These are phyloP conservation scores for Macaria notata DNA, from an alignment of 2,888 invertebrate species.

Conservation along the genomic window DNA sequence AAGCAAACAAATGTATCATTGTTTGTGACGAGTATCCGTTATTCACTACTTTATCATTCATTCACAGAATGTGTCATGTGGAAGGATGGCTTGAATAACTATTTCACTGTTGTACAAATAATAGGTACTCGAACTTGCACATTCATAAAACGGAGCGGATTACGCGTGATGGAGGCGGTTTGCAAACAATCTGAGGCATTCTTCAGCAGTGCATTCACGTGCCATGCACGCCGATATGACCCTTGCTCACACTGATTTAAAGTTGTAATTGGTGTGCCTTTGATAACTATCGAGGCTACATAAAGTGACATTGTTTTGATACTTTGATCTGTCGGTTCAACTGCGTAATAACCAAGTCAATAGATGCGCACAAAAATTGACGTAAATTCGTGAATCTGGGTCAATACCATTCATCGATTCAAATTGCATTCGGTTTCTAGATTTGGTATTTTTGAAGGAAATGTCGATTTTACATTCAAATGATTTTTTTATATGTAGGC, in stretches of 20 bases:
- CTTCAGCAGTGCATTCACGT: constrained; percentile 38
- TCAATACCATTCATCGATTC: constrained; percentile 29
- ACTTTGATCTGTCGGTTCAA: constrained; percentile 46
- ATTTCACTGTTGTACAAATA: constrained; percentile 46
- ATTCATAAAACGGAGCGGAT: constrained; percentile 42
- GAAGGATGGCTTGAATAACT: constrained; percentile 40
- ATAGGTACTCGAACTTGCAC: constrained; percentile 32
- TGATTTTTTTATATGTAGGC: background rate
- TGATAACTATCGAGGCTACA: constrained; percentile 10
- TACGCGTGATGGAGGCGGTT: constrained; percentile 40
- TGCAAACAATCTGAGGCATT: constrained; percentile 44
- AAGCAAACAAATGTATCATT: constrained; percentile 50
- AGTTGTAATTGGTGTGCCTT: constrained; percentile 4
- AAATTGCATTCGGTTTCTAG: constrained; percentile 7
- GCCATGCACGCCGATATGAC: constrained; percentile 23
- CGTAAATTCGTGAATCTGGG: constrained; percentile 29
- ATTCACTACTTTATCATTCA: constrained; percentile 49
- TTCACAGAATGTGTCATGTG: constrained; percentile 35
- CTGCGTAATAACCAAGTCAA: constrained; percentile 47
- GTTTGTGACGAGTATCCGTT: constrained; percentile 45
- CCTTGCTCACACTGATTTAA: constrained; percentile 19
- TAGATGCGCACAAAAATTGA: constrained; percentile 26
- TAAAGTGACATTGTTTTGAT: constrained; percentile 36
- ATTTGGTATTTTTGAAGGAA: constrained; percentile 1
- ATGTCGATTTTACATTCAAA: constrained; percentile 4